Evolutionary conservation across 2,888 invertebrate species (phyloP), one percentile per base, ranked within the genome.

Genomic region (Eilema sororculum): DNA sequence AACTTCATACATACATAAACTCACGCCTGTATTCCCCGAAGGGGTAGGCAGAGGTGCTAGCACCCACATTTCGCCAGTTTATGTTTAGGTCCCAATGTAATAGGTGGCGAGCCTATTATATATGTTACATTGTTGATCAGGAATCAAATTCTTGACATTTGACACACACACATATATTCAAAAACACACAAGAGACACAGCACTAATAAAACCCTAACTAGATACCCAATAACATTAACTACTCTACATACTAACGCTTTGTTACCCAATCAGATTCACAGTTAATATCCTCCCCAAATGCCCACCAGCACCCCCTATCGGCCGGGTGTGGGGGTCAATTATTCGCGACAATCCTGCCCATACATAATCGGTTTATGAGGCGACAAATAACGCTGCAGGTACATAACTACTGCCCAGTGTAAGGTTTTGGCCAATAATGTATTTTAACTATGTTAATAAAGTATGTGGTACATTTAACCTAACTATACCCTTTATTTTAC

Each of bases 311-410:
- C 56, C 24, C 22, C 8, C 20, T 22, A 52, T n/a, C 52, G 41
- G 10, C n/a, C 20, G 64, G 56, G 13, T 16, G 13, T 16, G 20
- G 56, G 30, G 57, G 56, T 65, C 37, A 57, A 57, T 65, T 57
- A 57, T 37, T 57, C 24, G 9, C 10, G 22, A 25, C 25, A 52
- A 64, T 52, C 64, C 30, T 16, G 28, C 8, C n/a, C 30, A 52
- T 65, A 30, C 25, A 52, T 65, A 65, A 56, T 65, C 22, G 16
- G 64, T 65, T 56, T 65, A 52, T 46, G 20, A 41, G 46, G 46
- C 28, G 46, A 63, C 41, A 41, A 46, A 46, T 41, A 28, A 5
- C 46, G 6, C n/a, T 12, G 52, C 24, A 33, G 22, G 33, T 61
- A 33, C 33, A 28, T 63, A 63, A 16, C 20, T 28, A 20, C 5